Percentiles rank a stretch among this genome's conserved stretches.
Conservation (phyloP, 1,140 invertebrate species). For the Bombyx mandarina region DNA sequence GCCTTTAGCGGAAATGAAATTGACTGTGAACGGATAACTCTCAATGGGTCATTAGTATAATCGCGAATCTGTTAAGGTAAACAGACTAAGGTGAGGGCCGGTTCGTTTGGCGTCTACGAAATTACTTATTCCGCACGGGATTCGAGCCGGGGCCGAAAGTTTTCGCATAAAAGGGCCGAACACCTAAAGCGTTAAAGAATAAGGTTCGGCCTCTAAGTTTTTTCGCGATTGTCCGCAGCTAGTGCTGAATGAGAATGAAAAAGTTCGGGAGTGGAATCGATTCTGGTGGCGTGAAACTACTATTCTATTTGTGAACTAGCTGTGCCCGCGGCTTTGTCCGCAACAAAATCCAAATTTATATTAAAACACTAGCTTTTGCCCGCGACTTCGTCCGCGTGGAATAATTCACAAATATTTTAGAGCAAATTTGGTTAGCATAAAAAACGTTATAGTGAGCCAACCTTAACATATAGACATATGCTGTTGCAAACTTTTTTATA, state of each 20-base stretch:
- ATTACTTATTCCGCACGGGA: conserved; percentile 5
- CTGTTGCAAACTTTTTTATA: too few species aligned
- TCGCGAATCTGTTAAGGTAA: conserved; percentile 2
- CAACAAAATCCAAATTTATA: too few species aligned
- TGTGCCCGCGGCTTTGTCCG: too few species aligned
- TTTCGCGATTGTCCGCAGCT: conserved; percentile 1
- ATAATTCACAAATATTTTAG: too few species aligned
- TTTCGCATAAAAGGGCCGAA: conserved; percentile 3
- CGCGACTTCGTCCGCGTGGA: too few species aligned
- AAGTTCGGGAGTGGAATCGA: conserved; percentile 1
- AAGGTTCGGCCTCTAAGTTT: conserved; percentile 4
- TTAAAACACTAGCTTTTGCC: too few species aligned
- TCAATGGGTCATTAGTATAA: conserved; percentile 5
- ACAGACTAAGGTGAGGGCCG: conserved; percentile 4
- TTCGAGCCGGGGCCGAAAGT: background rate
- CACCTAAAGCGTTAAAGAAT: conserved; percentile 3
- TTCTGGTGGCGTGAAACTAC: background rate
- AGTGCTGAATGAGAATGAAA: conserved; percentile 2
- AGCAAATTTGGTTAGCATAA: too few species aligned
- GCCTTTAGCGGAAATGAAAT: background rate
- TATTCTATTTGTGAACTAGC: too few species aligned
- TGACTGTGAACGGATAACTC: conserved; percentile 2
- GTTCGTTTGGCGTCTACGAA: conserved; percentile 1
- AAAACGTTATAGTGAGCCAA: too few species aligned
- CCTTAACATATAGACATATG: too few species aligned